Evolutionary conservation across 92 coral and sea anemone genomes (phyloP).

Genomic region (Epizoanthus fatuus): DNA sequence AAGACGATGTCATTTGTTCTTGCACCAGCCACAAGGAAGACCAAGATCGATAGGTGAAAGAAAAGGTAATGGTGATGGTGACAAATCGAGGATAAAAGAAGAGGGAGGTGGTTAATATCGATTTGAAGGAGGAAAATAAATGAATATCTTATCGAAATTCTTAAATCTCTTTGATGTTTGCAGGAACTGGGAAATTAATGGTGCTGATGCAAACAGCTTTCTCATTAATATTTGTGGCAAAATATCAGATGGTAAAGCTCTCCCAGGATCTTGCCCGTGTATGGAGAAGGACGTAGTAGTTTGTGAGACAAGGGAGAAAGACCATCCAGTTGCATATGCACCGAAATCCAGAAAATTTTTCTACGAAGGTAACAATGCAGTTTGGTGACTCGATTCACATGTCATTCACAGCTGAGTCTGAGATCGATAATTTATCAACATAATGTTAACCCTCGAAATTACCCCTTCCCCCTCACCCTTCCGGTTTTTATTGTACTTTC

Average conservation of each 20-base stretch:
- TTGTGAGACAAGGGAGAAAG: not conserved
- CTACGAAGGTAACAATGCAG: conserved; percentile 22
- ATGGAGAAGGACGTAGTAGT: not conserved
- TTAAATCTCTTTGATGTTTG: not conserved
- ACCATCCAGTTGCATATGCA: not conserved
- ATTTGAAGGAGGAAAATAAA: not conserved
- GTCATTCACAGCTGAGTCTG: no score
- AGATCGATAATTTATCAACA: no score
- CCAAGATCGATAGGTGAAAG: no score
- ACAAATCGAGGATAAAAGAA: not conserved
- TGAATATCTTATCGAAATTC: not conserved
- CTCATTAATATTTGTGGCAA: conserved; percentile 1
- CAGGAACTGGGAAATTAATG: conserved; percentile 4
- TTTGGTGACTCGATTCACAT: no score
- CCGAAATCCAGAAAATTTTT: not conserved
- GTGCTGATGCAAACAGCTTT: not conserved
- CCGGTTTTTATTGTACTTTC: no score
- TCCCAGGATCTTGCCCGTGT: not conserved
- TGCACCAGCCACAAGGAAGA: no score
- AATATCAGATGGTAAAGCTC: no score
- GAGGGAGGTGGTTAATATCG: not conserved
- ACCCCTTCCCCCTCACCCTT: no score
- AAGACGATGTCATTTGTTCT: no score
- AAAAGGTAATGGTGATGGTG: no score
- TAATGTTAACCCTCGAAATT: no score